Conservation (phyloP, 2,113 vertebrate genomes). For the Puntigrus tetrazona region DNA sequence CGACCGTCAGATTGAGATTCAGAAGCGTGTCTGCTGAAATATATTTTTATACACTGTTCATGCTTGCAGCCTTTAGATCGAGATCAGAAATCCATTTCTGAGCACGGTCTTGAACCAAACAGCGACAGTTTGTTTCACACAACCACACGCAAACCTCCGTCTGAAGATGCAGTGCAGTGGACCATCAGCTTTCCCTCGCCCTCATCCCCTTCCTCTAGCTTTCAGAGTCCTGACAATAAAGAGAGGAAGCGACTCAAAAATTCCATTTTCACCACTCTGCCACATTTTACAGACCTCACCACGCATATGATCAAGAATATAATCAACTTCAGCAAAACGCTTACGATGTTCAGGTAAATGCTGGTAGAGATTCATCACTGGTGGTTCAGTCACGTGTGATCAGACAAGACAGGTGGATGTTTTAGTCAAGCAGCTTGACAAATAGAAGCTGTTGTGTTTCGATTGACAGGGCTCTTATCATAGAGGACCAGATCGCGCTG, state of each 20-base stretch:
- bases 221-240: background rate
- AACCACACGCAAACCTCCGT: no score
- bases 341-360: conserved; percentile 71
- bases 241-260: background rate
- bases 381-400: background rate
- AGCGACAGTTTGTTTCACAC: no score
- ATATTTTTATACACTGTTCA: background rate
- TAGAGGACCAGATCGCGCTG: conserved; percentile 67
- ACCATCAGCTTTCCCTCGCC: background rate
- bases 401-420: background rate
- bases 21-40: background rate
- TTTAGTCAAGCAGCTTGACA: no score
- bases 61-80: conserved; percentile 59
- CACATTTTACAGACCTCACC: conserved; percentile 73
- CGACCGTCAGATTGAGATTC: background rate
- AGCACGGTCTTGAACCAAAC: background rate
- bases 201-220: conserved; percentile 9
- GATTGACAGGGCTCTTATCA: conserved; percentile 54
- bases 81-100: conserved; percentile 12
- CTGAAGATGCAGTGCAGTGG: background rate
- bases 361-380: background rate
- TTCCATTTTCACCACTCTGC: conserved; percentile 66
- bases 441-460: background rate
- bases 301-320: conserved; percentile 79
- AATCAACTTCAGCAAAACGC: conserved; percentile 75